A percentile compares a stretch with the other conserved stretches of the same genome.
Evolutionary conservation across 2,797 vertebrate genomes (phyloP).

Genomic region (Anguilla pacifica): DNA sequence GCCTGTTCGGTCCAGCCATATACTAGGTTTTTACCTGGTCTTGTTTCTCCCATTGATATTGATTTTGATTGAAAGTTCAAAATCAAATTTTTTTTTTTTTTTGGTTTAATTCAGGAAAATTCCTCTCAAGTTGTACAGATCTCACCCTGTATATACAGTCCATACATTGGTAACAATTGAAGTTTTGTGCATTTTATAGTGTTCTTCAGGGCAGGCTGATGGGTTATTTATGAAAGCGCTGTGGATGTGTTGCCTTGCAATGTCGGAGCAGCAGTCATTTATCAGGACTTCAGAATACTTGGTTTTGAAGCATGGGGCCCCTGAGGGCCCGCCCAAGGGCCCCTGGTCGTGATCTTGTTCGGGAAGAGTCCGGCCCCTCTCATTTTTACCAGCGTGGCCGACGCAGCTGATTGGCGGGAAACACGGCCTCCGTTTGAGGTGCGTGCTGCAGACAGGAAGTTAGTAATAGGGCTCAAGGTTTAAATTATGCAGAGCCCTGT

Average conservation of each 20-base stretch:
- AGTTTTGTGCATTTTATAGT: not conserved
- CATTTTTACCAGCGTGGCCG: not conserved
- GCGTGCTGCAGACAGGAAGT: not conserved
- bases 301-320: no score
- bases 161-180: not conserved
- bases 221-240: no score
- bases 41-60: not conserved
- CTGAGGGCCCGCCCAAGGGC: no score
- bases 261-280: no score
- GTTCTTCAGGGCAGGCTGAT: not conserved
- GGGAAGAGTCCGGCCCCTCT: not conserved
- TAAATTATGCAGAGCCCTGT: constrained; percentile 11
- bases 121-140: not conserved
- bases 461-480: not conserved
- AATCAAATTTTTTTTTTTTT: not conserved
- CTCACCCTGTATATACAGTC: not conserved
- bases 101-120: not conserved
- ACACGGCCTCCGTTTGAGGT: not conserved
- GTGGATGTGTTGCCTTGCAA: no score
- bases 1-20: no score
- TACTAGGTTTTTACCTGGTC: no score
- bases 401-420: not conserved
- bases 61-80: not conserved
- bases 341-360: no score
- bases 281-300: no score